Percentiles rank a stretch among this genome's conserved stretches.
Conservation (phyloP, 1,140 invertebrate species). For the Paracyclopina nana region DNA sequence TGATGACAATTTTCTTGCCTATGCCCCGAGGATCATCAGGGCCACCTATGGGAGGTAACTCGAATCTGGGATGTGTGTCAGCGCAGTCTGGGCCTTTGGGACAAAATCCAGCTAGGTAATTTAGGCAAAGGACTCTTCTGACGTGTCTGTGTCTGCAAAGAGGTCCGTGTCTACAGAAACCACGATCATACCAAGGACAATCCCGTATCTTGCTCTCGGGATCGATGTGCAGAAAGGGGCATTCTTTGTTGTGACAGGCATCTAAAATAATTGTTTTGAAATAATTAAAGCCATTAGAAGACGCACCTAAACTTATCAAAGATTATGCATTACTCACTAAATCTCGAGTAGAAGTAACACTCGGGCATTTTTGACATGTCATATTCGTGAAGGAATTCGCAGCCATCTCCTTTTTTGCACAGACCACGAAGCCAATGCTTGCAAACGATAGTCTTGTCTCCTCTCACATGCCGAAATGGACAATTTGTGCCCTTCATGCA, state of each 20-base stretch:
- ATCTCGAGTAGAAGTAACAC: conserved; percentile 96
- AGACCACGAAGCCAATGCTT: conserved; percentile 98
- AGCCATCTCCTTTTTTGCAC: conserved; percentile 98
- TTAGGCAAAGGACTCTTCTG: conserved; percentile 79
- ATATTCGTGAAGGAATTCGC: conserved; percentile 98
- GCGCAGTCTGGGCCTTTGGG: conserved; percentile 84
- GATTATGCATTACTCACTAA: conserved; percentile 37
- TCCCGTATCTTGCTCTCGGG: conserved; percentile 97
- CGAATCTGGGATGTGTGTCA: conserved; percentile 72
- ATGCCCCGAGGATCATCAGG: conserved; percentile 39
- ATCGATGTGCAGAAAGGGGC: conserved; percentile 97
- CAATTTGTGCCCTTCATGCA: conserved; percentile 77
- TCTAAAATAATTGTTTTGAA: conserved; percentile 36
- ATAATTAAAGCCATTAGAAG: not conserved
- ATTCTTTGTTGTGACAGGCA: conserved; percentile 98
- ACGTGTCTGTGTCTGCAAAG: conserved; percentile 92
- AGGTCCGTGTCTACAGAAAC: conserved; percentile 95
- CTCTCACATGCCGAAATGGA: conserved; percentile 88
- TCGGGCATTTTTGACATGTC: conserved; percentile 99
- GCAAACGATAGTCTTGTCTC: conserved; percentile 92
- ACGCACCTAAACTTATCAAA: conserved; percentile 15
- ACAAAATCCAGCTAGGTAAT: conserved; percentile 91
- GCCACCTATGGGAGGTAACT: conserved; percentile 64
- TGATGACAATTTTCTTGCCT: conserved; percentile 58
- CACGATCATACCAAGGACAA: conserved; percentile 98